Conservation (phyloP, 2,797 vertebrate species). For the Malurus splendens region DNA sequence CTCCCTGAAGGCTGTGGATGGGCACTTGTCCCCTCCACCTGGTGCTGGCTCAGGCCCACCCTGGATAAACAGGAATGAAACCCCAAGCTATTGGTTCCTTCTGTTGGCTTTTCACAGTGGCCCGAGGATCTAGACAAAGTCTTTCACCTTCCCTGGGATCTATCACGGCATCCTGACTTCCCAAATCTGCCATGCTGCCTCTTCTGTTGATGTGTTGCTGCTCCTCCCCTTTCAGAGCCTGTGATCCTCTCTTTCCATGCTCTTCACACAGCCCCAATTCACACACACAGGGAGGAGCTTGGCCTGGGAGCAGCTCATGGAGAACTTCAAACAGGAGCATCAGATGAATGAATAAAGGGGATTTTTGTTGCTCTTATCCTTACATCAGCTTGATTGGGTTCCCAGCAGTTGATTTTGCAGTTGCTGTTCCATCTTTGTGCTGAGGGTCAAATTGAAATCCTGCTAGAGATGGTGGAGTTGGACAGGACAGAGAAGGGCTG, state of each 20-base stretch:
- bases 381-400: slow-evolving; percentile 14
- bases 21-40: not conserved
- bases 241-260: not conserved
- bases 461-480: not conserved
- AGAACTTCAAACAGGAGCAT: not conserved
- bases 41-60: not conserved
- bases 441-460: not conserved
- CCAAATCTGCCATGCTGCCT: not conserved
- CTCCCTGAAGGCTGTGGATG: not conserved
- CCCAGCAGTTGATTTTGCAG: not conserved
- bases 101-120: not conserved
- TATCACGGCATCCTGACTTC: not conserved
- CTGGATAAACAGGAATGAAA: not conserved
- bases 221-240: not conserved
- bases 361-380: slow-evolving; percentile 36
- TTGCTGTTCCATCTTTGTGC: not conserved
- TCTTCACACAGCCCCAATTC: not conserved
- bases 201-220: not conserved
- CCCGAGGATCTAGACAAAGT: not conserved
- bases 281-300: not conserved
- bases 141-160: not conserved
- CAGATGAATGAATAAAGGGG: slow-evolving; percentile 40
- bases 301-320: not conserved
- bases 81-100: not conserved
- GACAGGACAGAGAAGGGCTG: not conserved